Base-by-base conservation (phyloP, 2,797 vertebrate species). In the Siniperca obscura region DNA sequence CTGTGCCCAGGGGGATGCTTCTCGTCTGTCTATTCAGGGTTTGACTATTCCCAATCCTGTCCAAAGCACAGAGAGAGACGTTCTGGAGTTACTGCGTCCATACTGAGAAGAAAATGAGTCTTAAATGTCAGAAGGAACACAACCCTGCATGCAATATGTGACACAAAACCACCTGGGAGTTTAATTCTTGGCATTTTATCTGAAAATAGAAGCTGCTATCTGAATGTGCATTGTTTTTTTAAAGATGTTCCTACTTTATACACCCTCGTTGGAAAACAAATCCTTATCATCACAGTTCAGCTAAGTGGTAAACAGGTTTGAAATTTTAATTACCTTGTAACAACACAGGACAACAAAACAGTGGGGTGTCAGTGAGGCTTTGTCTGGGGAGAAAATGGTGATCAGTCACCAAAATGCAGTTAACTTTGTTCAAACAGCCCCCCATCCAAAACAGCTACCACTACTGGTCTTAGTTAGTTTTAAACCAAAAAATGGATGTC, bases 21-120 rank as follows among this genome's bases (percentile, higher is more conserved):
- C 76, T 90, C 70, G 7, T 80, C 81, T 85, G 44, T 89, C 92
- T 71, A 42, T 89, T 88, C 88, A 86, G 60, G 67, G 34, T 50
- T 57, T 78, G 72, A 85, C 76, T 76, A 85, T 59, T 88, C 83
- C 73, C 62, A 80, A 25, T 52, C 25, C 59, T 61, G 27, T 81
- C 68, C 59, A 79, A 53, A 75, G 62, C 70, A 48, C 40, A 38
- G 22, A 67, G 34, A 61, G 69, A 81, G 27, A 68, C 27, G 1
- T 9, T 46, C 2, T 3, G 80, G 73, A 50, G 72, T 74, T 66
- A 74, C 48, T 64, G 48, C 64, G 68, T 66, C 65, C 62, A 72
- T 30, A 8, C 61, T 1, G 30, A 71, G 22, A 74, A 64, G 42
- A 55, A 82, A 79, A 80, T 44, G 25, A 2, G 0, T 68, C 60